phyloP scores from a whole-genome alignment of 2,797 vertebrate genomes.

The Pseudomugil tenellus region DNA sequence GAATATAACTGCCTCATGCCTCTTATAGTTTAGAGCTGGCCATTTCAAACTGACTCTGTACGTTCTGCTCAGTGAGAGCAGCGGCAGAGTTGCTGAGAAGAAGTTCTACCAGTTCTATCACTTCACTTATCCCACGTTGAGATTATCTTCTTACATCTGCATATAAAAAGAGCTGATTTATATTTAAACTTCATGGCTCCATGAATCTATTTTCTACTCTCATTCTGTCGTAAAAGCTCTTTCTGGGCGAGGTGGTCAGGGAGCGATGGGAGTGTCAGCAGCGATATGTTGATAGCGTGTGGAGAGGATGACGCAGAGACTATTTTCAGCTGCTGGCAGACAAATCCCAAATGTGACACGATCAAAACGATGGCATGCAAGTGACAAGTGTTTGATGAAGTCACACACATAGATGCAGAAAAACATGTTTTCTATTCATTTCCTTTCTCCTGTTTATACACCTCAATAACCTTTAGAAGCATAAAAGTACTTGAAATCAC shows the following conservation, averaged over 20 bases:
- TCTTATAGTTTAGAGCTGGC: conserved; percentile 47
- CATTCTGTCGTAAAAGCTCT: too few relatives aligned
- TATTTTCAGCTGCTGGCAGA: conserved; percentile 41
- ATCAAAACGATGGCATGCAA: conserved; percentile 38
- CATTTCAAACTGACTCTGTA: conserved; percentile 39
- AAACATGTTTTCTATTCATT: not conserved
- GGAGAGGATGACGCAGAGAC: conserved; percentile 9
- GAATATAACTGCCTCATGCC: conserved; percentile 40
- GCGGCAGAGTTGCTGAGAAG: not conserved
- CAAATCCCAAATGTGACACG: conserved; percentile 25
- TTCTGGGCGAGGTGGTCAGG: too few relatives aligned
- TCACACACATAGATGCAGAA: not conserved
- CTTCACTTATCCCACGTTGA: not conserved
- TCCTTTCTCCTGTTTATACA: not conserved
- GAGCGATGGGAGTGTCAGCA: not conserved
- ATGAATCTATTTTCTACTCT: not conserved
- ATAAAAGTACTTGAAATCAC: too few relatives aligned
- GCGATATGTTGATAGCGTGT: conserved; percentile 5
- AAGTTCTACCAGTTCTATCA: not conserved
- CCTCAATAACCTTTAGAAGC: too few relatives aligned
- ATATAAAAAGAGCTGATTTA: too few relatives aligned
- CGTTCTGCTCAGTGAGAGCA: conserved; percentile 16
- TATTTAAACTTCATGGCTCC: too few relatives aligned
- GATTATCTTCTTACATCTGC: not conserved
- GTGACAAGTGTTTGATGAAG: conserved; percentile 48